Evolutionary conservation across 1,140 invertebrate genomes (phyloP), one percentile per base, ranked within the genome.

Genomic region (Chrysoperla carnea): DNA sequence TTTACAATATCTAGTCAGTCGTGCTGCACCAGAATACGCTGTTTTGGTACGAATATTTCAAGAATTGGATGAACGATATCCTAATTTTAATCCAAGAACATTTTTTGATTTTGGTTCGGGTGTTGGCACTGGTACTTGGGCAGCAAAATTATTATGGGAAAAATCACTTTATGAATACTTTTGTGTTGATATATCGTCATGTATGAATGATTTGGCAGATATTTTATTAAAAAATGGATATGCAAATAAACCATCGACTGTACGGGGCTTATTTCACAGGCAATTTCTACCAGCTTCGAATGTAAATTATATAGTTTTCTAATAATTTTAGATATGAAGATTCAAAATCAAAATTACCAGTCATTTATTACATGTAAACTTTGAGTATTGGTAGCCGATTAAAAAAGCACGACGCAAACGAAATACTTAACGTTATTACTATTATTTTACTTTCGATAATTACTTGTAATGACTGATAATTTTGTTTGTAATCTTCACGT

Each of bases 71-170:
- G 51, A 54, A 39, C 61, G 71, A 23, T 65, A 81, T 56, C 62
- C 66, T 37, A 47, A 73, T n/a, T 94, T 85, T 58, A 60, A 64
- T 37, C 89, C 89, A 0, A 62, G 64, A 45, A 78, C 76, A 42
- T 68, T 89, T 42, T 83, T 90, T 56, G 89, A 94, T 63, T 92
- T 90, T 65, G 90, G 90, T 6, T 91, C 88, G 37, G 90, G 89
- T 11, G 60, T 88, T 37, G 89, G 88, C 3, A 82, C 84, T 27
- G 78, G 74, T 0, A 75, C 76, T 31, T 93, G 89, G 86, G 85
- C 81, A 15, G 73, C 78, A 5, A 75, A 76, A 47, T 55, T 65
- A 8, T 64, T 71, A 15, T 93, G 87, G 86, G 56, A 63, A 6
- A 62, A 73, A 11, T 62, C 70, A 33, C 66, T 92, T 11, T 73